Base-by-base conservation (phyloP, 2,797 vertebrate species). In the Melanotaenia nigrans region DNA sequence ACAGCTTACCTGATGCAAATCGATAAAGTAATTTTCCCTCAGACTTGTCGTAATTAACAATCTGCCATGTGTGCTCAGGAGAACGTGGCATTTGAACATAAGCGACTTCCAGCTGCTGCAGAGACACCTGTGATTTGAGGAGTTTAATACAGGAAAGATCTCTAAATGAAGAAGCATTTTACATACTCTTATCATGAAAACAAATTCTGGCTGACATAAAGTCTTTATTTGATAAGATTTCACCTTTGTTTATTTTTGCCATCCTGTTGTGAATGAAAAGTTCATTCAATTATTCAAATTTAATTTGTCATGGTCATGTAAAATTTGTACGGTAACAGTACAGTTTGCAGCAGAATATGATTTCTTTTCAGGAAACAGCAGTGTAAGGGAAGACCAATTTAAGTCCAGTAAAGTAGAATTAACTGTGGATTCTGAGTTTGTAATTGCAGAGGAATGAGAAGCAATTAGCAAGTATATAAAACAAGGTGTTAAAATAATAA, bases 21-120 rank as follows among this genome's bases (percentile, higher is more conserved):
- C 89, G 42, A 92, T 91, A 92, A 91, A 92, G 89, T 91, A 86
- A 90, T 91, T 92, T 90, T 89, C 85, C 77, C 77, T 74, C 82
- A 89, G 86, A 87, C 84, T 83, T 81, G 77, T 87, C 56, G 86
- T 90, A 92, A 92, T 92, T 91, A 93, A 91, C 90, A 92, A 85
- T 90, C 87, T 90, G 88, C 82, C 83, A 75, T 70, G 83, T 83
- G 79, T 38, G 78, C 80, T 90, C 82, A 56, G 77, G 82, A 87
- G 90, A 86, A 78, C 25, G 69, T 36, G 16, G 78, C 82, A 86
- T 88, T 88, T 88, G 84, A 90, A 90, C 81, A 73, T 64, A 83
- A 79, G 78, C 38, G 69, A 87, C 84, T 84, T 80, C 80, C 87
- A 89, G 87, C 82, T 86, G 86, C 80, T 77, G 13, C 79, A 42